phyloP scores from a whole-genome alignment of 2,797 vertebrate species.

The Hyperoplus immaculatus region DNA sequence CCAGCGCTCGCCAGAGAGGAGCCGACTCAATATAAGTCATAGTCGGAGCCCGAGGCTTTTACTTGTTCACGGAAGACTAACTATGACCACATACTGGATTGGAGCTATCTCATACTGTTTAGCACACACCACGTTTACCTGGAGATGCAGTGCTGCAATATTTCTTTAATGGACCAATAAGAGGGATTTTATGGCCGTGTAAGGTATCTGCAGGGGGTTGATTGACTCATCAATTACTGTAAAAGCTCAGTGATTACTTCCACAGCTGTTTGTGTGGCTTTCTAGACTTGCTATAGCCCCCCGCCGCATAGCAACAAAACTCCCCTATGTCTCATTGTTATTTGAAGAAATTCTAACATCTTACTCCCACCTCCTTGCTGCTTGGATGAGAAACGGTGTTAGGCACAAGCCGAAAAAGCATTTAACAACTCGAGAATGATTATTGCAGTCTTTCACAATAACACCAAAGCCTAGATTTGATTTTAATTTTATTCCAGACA shows the following conservation, averaged over 20 bases:
- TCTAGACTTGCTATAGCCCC: not conserved
- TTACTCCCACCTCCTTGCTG: not conserved
- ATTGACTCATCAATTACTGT: slow-evolving; percentile 29
- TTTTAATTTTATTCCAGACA: no score
- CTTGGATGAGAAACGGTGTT: not conserved
- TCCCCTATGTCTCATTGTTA: not conserved
- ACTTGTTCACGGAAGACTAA: slow-evolving; percentile 49
- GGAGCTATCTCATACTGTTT: slow-evolving; percentile 2
- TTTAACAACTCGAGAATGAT: not conserved
- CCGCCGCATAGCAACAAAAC: slow-evolving; percentile 9
- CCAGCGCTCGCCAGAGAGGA: slow-evolving; percentile 76
- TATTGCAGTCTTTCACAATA: not conserved
- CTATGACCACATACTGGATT: slow-evolving; percentile 38
- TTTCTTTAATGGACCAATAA: slow-evolving; percentile 7
- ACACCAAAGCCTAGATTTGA: not conserved
- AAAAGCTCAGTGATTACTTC: not conserved
- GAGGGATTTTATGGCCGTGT: slow-evolving; percentile 16
- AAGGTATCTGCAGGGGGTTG: slow-evolving; percentile 25
- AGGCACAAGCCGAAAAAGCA: not conserved
- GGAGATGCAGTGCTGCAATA: slow-evolving; percentile 19
- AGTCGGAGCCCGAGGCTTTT: slow-evolving; percentile 60
- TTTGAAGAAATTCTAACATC: slow-evolving; percentile 5
- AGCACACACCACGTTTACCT: slow-evolving; percentile 32
- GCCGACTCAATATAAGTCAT: slow-evolving; percentile 77
- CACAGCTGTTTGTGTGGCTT: slow-evolving; percentile 19